Conservation (phyloP, 2,888 invertebrate genomes). For the Schrankia costaestrigalis region DNA sequence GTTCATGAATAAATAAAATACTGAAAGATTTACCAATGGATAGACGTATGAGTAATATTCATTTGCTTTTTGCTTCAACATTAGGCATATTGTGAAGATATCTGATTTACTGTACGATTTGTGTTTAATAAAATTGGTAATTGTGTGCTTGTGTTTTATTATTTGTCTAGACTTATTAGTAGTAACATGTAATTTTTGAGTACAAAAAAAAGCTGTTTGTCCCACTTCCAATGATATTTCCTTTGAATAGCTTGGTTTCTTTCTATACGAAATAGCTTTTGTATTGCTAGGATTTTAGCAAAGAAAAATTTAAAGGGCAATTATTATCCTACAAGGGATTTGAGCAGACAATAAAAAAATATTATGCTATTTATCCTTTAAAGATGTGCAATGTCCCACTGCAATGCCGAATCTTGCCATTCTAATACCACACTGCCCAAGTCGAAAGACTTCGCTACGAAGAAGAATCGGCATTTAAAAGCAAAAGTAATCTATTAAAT, state of each 20-base stretch:
- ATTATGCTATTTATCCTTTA: no score
- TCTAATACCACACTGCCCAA: no score
- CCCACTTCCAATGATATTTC: no score
- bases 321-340: not conserved
- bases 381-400: no score
- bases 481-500: constrained; percentile 1
- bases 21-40: constrained; percentile 23
- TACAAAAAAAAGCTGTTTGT: not conserved
- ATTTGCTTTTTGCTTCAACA: no score
- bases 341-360: not conserved
- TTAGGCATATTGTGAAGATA: constrained; percentile 9
- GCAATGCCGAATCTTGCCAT: no score
- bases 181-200: not conserved
- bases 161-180: not conserved
- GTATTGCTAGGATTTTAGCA: not conserved
- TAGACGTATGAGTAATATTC: no score
- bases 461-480: no score
- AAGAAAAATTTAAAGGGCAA: not conserved
- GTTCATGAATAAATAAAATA: constrained; percentile 42
- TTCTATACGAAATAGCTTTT: not conserved
- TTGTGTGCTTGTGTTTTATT: constrained; percentile 18
- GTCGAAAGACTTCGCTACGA: no score
- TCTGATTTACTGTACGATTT: no score
- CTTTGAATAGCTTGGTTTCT: no score
- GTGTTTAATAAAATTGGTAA: constrained; percentile 20